Conservation (phyloP, 2,888 invertebrate species). For the Phasia obesa region DNA sequence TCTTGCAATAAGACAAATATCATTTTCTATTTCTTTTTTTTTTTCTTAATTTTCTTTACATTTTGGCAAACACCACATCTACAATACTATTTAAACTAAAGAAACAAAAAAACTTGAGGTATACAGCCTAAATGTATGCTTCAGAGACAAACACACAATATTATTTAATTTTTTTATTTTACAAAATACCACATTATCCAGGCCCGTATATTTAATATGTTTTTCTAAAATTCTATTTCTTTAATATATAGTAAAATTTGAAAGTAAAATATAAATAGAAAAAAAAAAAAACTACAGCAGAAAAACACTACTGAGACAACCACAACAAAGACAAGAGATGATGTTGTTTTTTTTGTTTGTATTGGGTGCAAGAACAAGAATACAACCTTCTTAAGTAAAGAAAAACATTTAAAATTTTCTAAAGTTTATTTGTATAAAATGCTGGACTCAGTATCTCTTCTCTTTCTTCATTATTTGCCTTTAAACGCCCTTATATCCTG, state of each 20-base stretch:
- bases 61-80: constrained; percentile 50
- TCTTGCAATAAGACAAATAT: constrained; percentile 52
- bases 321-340: constrained; percentile 64
- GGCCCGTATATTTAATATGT: constrained; percentile 65
- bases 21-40: constrained; percentile 38
- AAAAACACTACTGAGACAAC: constrained; percentile 55
- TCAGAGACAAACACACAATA: constrained; percentile 10
- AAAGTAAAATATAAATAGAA: neutral
- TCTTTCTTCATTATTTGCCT: neutral
- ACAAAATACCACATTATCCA: constrained; percentile 50
- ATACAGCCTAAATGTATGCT: constrained; percentile 55
- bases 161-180: constrained; percentile 44
- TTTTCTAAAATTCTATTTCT: constrained; percentile 33
- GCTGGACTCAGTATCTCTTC: constrained; percentile 29
- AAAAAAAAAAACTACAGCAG: neutral
- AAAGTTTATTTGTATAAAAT: constrained; percentile 69
- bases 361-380: constrained; percentile 6
- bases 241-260: constrained; percentile 33
- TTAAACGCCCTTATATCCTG: constrained; percentile 64
- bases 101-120: constrained; percentile 30
- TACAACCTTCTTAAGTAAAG: constrained; percentile 60
- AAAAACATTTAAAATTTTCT: constrained; percentile 68
- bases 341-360: constrained; percentile 26
- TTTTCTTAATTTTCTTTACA: constrained; percentile 8
- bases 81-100: neutral